Evolutionary conservation across 1,140 invertebrate genomes (phyloP).

Genomic region (Zaprionus vittiger): DNA sequence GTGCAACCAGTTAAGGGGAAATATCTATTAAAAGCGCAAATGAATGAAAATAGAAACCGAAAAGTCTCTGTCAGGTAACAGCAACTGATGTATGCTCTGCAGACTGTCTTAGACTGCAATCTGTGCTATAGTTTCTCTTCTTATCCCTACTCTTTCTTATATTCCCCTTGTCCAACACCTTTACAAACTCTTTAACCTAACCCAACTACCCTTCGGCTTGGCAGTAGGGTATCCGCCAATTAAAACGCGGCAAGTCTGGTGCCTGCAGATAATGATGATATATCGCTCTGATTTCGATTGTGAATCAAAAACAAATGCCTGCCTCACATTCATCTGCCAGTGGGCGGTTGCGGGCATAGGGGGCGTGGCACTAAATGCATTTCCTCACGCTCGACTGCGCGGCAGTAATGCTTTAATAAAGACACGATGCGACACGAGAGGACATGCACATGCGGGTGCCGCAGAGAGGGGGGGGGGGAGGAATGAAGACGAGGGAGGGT

Average conservation of each 20-base stretch:
- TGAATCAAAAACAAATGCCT: conserved; percentile 49
- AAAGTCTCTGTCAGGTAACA: background rate
- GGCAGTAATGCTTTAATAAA: conserved; percentile 77
- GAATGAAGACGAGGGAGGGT: no score
- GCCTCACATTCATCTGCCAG: conserved; percentile 41
- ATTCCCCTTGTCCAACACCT: background rate
- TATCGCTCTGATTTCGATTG: conserved; percentile 34
- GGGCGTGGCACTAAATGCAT: conserved; percentile 62
- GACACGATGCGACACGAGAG: conserved; percentile 48
- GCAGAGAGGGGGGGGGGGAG: background rate
- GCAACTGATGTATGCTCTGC: background rate
- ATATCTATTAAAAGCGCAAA: conserved; percentile 30
- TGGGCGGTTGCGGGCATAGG: conserved; percentile 4
- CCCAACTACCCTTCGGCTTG: background rate
- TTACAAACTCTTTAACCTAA: background rate
- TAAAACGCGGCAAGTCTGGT: background rate
- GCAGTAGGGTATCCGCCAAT: background rate
- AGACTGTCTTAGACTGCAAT: no score
- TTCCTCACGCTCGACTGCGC: conserved; percentile 50
- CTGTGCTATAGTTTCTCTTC: no score
- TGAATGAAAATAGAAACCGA: conserved; percentile 7
- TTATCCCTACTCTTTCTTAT: fast-evolving
- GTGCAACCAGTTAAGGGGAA: conserved; percentile 29
- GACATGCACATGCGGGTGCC: conserved; percentile 12
- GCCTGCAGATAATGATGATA: conserved; percentile 36